phyloP scores from a whole-genome alignment of 2,888 invertebrate genomes.

The Orchestes rusci region DNA sequence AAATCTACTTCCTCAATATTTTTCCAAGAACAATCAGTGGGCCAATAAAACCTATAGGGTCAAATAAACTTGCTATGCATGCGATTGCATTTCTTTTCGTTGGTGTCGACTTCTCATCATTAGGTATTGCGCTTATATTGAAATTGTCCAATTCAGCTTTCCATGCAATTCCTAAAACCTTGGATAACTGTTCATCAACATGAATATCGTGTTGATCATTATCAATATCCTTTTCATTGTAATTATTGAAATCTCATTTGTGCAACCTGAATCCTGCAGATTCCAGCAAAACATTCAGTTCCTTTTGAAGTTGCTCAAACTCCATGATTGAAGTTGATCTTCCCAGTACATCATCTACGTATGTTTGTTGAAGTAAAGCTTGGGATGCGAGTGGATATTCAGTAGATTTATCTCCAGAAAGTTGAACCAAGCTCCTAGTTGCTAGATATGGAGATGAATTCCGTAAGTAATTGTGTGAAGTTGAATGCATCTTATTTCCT shows the following conservation, averaged over 20 bases:
- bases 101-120: not conserved
- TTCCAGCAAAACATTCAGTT: no score
- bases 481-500: conserved; percentile 1
- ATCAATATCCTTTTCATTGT: no score
- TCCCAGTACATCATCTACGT: not conserved
- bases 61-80: conserved; percentile 9
- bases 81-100: conserved; percentile 7
- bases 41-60: conserved; percentile 9
- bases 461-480: not conserved
- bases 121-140: no score
- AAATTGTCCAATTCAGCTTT: not conserved
- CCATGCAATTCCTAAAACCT: not conserved
- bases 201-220: no score
- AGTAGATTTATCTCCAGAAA: no score
- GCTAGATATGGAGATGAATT: not conserved
- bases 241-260: no score
- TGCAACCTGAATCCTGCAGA: no score
- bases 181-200: conserved; percentile 2
- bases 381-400: no score
- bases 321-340: conserved; percentile 2
- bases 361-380: not conserved
- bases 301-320: no score
- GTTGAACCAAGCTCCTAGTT: no score
- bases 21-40: conserved; percentile 1
- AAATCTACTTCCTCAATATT: conserved; percentile 5